These are phyloP conservation scores for Villa cingulata DNA, from an alignment of 2,888 invertebrate genomes.

Conservation along the genomic window DNA sequence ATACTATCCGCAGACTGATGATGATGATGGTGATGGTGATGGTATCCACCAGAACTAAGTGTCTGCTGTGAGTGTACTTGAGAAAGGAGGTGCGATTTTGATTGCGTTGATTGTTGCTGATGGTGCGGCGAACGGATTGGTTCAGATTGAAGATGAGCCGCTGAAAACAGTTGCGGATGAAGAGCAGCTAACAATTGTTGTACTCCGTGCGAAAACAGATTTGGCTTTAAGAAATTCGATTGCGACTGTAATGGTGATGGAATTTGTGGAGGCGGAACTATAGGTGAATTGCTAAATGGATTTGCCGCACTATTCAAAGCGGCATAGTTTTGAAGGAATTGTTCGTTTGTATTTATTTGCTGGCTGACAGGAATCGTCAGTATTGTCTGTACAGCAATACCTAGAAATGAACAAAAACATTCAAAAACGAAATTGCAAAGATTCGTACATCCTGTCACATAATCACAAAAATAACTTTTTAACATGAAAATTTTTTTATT, in stretches of 20 bases:
- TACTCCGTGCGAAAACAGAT: slow-evolving; percentile 58
- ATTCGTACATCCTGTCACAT: too few relatives aligned
- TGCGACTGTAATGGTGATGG: slow-evolving; percentile 49
- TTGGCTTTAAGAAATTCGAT: slow-evolving; percentile 59
- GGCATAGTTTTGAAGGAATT: slow-evolving; percentile 33
- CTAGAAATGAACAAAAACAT: too few relatives aligned
- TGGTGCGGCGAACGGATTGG: slow-evolving; percentile 16
- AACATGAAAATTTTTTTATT: neutral
- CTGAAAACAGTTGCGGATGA: slow-evolving; percentile 51
- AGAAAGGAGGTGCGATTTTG: slow-evolving; percentile 23
- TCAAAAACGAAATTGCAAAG: too few relatives aligned
- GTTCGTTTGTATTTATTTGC: slow-evolving; percentile 62
- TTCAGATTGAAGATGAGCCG: slow-evolving; percentile 14
- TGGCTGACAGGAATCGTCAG: slow-evolving; percentile 83
- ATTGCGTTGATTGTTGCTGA: slow-evolving; percentile 39
- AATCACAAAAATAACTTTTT: slow-evolving; percentile 7
- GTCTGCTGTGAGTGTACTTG: slow-evolving; percentile 29
- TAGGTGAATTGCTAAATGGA: slow-evolving; percentile 57
- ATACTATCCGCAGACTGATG: slow-evolving; percentile 14
- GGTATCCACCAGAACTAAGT: slow-evolving; percentile 14
- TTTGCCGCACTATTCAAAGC: slow-evolving; percentile 16
- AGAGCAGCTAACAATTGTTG: slow-evolving; percentile 64
- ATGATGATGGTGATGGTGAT: slow-evolving; percentile 21
- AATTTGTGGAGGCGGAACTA: slow-evolving; percentile 55
- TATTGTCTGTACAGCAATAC: slow-evolving; percentile 89